A percentile compares a stretch with the other conserved stretches of the same genome.
Conservation (phyloP, 2,113 vertebrate genomes). For the Brachyhypopomus occidentalis region DNA sequence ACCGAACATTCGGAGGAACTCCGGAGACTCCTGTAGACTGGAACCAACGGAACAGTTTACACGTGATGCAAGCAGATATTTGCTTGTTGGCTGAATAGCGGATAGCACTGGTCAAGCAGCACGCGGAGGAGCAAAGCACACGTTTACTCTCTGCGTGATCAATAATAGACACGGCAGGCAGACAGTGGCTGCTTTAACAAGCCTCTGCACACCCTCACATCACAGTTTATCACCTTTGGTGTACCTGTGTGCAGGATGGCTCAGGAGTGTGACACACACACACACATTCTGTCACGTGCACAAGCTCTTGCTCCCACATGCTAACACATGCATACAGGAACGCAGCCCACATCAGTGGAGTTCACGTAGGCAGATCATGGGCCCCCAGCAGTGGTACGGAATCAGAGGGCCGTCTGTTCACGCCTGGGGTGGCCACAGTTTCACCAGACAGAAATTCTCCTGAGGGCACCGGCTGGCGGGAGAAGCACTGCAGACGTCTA, state of each 20-base stretch:
- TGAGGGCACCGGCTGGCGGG: background rate
- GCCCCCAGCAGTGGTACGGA: too few relatives aligned
- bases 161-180: conserved; percentile 12
- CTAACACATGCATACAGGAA: background rate
- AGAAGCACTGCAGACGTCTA: background rate
- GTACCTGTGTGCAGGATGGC: conserved; percentile 7
- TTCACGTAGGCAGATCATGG: background rate
- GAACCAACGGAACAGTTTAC: too few relatives aligned
- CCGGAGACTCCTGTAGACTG: too few relatives aligned
- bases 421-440: too few relatives aligned
- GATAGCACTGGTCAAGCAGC: too few relatives aligned
- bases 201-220: background rate
- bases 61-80: too few relatives aligned
- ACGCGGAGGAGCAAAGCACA: background rate
- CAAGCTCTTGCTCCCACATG: background rate
- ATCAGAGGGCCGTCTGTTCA: too few relatives aligned
- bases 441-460: background rate
- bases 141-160: conserved; percentile 8
- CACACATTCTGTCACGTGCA: too few relatives aligned
- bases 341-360: background rate
- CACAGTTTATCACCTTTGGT: conserved; percentile 12
- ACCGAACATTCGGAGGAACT: too few relatives aligned
- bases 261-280: conserved; percentile 20
- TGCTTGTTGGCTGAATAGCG: too few relatives aligned
- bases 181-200: conserved; percentile 17